Evolutionary conservation across 2,888 invertebrate genomes (phyloP), one percentile per base, ranked within the genome.

Genomic region (Euzetes globulus): DNA sequence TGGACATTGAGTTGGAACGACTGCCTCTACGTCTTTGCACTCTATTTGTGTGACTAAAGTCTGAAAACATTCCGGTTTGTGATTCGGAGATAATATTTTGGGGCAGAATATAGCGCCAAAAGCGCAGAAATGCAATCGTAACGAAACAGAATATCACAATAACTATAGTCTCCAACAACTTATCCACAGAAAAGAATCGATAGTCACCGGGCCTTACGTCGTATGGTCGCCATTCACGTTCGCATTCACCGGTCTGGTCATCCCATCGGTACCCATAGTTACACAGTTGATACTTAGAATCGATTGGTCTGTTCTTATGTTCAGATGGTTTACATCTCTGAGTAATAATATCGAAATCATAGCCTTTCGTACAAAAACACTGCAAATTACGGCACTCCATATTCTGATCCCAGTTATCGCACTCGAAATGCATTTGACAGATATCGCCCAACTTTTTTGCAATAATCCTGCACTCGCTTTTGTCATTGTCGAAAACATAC

Each of bases 401-500:
- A 58, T 73, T 33, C 25, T 19, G 22, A 41, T 73, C 45, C 29
- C 65, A 25, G 5, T 7, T 19, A 27, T 58, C 29, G 29, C 73
- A 73, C 22, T 73, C 73, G 17, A 63, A 29, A 41, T 41, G 1
- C 7, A 2, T 25, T 11, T 3, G 5, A 25, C 73, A 73, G 15
- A 33, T 11, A 15, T 58, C 73, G 1, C 73, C 73, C 11, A 27
- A 73, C n/a, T 22, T 65, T 22, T 73, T 60, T 1, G 37, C 5
- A 15, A 7, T 73, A 6, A 65, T n/a, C 2, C 2, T 19, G 17
- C 73, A 73, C 33, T 60, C 1, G 41, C 65, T 37, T 17, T 15
- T 27, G 15, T 60, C 63, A n/a, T 13, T 29, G 63, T 73, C 73
- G n/a, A 41, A 73, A 27, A 65, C 13, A 63, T 73, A 60, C 5